Evolutionary conservation across 2,888 invertebrate species (phyloP), one percentile per base, ranked within the genome.

Genomic region (Operophtera brumata): DNA sequence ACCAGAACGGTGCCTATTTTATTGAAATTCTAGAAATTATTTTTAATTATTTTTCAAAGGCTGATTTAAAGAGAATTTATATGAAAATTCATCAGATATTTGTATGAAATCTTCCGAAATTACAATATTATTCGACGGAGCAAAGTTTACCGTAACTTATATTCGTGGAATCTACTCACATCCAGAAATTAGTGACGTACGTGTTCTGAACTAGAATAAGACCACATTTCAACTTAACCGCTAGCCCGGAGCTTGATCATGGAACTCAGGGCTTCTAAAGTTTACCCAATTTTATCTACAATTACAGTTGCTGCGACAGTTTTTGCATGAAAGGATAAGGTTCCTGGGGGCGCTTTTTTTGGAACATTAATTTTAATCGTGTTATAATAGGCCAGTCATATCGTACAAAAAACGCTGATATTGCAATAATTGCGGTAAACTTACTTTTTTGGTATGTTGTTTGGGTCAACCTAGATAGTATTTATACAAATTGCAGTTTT

Each of bases 151-250:
- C 35, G 26, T 26, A 49, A 46, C 54, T 46, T 30, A 45, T 26
- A 43, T 47, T 43, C 20, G 40, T 37, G 36, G 32, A 45, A 43
- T 52, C 35, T 51, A 58, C 53, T 52, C 26, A 28, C 51, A 39
- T 13, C 48, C 40, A 57, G 54, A 54, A 61, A 52, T 64, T 59
- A 56, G 54, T 43, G 11, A 35, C 32, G 51, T 49, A 57, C 63
- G 63, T 64, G 63, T 52, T 54, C 54, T 20, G 52, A 57, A 53
- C 53, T 47, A 48, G 50, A 56, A 60, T 56, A 52, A 30, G 35
- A 46, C 50, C 50, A 41, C 42, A 47, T 40, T 52, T 47, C 13
- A 58, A 61, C 53, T 57, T 49, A 47, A 53, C 47, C 32, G 25
- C 40, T 37, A 25, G 51, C 34, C 20, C 35, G 25, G 14, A 50